Evolutionary conservation across 2,888 invertebrate genomes (phyloP).

Genomic region (Erynnis tages): DNA sequence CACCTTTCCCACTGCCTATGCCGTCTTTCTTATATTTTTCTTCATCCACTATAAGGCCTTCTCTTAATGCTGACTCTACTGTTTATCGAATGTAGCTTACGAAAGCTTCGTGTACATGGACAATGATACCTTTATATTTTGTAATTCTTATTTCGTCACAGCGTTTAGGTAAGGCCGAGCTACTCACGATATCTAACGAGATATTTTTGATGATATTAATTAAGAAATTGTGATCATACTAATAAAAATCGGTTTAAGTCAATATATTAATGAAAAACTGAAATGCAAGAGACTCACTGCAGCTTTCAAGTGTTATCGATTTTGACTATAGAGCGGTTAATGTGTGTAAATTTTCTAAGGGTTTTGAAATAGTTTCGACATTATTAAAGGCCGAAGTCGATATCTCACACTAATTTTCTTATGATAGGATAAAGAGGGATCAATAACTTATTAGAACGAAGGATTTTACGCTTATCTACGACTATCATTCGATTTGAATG

Average conservation of each 20-base stretch:
- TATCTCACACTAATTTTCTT: conserved; percentile 41
- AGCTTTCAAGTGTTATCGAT: conserved; percentile 45
- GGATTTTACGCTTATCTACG: conserved; percentile 13
- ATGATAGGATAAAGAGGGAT: conserved; percentile 72
- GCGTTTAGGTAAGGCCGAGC: conserved; percentile 44
- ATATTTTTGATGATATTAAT: conserved; percentile 55
- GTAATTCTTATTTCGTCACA: conserved; percentile 51
- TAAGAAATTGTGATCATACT: conserved; percentile 60
- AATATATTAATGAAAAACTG: conserved; percentile 41
- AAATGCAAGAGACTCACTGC: conserved; percentile 46
- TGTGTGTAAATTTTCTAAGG: conserved; percentile 60
- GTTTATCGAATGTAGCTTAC: conserved; percentile 42
- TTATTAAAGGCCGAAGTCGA: conserved; percentile 25
- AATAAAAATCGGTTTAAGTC: conserved; percentile 51
- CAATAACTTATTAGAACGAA: conserved; percentile 46
- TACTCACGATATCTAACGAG: conserved; percentile 42
- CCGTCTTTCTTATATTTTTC: conserved; percentile 96
- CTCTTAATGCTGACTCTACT: conserved; percentile 79
- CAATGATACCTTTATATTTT: conserved; percentile 53
- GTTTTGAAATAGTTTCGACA: conserved; percentile 66
- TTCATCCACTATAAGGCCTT: conserved; percentile 96
- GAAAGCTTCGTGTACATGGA: conserved; percentile 54
- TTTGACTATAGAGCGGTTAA: conserved; percentile 34
- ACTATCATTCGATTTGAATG: background rate
- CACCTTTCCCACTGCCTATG: conserved; percentile 95